Evolutionary conservation across 2,888 invertebrate species (phyloP), one percentile per base, ranked within the genome.

Genomic region (Noctua janthina): DNA sequence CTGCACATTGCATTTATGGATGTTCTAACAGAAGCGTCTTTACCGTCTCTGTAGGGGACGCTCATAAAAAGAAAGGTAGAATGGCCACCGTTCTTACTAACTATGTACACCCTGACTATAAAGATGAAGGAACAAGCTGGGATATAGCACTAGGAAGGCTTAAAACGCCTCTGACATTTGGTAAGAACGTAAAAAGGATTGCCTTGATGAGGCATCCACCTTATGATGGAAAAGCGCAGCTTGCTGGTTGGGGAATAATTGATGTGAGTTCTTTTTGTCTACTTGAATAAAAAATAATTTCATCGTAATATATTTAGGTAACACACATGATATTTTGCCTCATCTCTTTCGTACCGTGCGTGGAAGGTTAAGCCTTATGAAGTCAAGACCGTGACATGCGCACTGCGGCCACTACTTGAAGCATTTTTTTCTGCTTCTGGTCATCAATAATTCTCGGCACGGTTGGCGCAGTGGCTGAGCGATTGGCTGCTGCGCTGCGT

Each of bases 1-100:
- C 93, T 0, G 93, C 90, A 0, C 94, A 94, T 74, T 94, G 93
- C 54, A 0, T 91, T 2, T 23, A 59, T 13, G 54, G 23, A 2
- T 91, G 90, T 74, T 0, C 0, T 0, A 0, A 0, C 0, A 8
- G 7, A 0, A 72, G 69, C 0, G 17, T 8, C 0, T 69, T 87
- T 0, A 62, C 75, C 6, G 68, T 82, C 7, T 62, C 78, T 8
- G 81, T 89, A 0, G 92, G 92, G 0, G 64, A 87, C 29, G 62
- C 7, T 2, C 3, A 84, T 35, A 85, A 29, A 54, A 0, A 49
- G 0, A 71, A 67, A 46, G 91, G 91, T 1, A 0, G 7, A 0
- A 0, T 1, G 2, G n/a, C 69, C 6, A 49, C 51, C 0, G 87
- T 77, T 0, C 15, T 13, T 0, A 73, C 51, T 23, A 87, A 79